phyloP scores from a whole-genome alignment of 2,888 invertebrate species.

The Watsonalla binaria region DNA sequence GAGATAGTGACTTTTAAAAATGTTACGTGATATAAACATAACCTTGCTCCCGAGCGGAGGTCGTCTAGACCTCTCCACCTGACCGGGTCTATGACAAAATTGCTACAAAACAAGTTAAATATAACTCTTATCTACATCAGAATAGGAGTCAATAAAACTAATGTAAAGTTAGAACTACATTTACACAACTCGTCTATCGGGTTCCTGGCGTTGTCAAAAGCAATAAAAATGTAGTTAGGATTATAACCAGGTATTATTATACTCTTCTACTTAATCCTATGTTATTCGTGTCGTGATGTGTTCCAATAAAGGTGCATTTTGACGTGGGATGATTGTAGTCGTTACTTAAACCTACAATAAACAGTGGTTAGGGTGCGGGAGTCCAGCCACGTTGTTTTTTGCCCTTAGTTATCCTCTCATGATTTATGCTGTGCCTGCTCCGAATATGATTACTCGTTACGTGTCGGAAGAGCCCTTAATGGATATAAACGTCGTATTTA shows the following conservation, averaged over 20 bases:
- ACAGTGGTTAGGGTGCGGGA: constrained; percentile 55
- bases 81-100: constrained; percentile 8
- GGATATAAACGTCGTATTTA: constrained; percentile 73
- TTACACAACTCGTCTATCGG: background rate
- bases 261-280: background rate
- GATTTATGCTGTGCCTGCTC: constrained; percentile 71
- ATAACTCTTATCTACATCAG: constrained; percentile 38
- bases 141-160: constrained; percentile 50
- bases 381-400: constrained; percentile 59
- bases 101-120: constrained; percentile 26
- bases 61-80: constrained; percentile 1
- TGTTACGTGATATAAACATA: too few species aligned
- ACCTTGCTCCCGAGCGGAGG: background rate
- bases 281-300: background rate
- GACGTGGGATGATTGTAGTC: background rate
- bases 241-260: too few species aligned
- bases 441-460: constrained; percentile 68
- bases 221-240: background rate
- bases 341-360: constrained; percentile 48
- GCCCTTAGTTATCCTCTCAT: constrained; percentile 61
- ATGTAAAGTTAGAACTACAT: constrained; percentile 22
- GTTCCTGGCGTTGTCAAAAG: background rate
- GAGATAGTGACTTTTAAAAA: too few species aligned
- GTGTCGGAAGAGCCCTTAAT: constrained; percentile 72
- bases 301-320: background rate